Conservation (phyloP, 2,888 invertebrate genomes). For the Apodemia mormo region DNA sequence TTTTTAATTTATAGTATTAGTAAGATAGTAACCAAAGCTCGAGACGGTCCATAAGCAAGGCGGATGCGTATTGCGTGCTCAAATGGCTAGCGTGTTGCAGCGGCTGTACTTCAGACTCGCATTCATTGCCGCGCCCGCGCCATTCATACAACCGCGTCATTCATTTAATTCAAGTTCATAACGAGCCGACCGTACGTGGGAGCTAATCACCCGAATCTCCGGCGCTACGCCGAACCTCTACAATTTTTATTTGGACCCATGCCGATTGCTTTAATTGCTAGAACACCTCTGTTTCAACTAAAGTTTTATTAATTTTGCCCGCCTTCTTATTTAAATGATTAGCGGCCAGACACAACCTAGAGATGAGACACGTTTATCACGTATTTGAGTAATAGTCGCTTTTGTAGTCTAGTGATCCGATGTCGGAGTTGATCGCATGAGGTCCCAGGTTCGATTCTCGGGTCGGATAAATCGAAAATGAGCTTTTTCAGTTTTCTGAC, state of each 20-base stretch:
- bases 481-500: no score
- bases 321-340: neutral
- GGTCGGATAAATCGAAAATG: no score
- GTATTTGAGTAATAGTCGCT: no score
- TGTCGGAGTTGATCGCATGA: no score
- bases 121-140: constrained; percentile 68
- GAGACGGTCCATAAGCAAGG: neutral
- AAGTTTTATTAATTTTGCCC: no score
- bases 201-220: constrained; percentile 51
- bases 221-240: constrained; percentile 13
- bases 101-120: constrained; percentile 73
- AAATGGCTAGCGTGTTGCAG: constrained; percentile 61
- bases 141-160: constrained; percentile 78
- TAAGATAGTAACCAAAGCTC: neutral
- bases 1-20: no score
- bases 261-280: neutral
- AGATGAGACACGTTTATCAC: no score
- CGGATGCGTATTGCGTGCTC: constrained; percentile 36
- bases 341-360: neutral
- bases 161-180: constrained; percentile 79
- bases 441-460: no score
- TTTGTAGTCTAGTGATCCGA: no score
- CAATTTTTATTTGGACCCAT: constrained; percentile 8
- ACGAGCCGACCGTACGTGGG: constrained; percentile 61
- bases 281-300: neutral